Evolutionary conservation across 2,888 invertebrate genomes (phyloP), one percentile per base, ranked within the genome.

Genomic region (Acholoe squamosa): DNA sequence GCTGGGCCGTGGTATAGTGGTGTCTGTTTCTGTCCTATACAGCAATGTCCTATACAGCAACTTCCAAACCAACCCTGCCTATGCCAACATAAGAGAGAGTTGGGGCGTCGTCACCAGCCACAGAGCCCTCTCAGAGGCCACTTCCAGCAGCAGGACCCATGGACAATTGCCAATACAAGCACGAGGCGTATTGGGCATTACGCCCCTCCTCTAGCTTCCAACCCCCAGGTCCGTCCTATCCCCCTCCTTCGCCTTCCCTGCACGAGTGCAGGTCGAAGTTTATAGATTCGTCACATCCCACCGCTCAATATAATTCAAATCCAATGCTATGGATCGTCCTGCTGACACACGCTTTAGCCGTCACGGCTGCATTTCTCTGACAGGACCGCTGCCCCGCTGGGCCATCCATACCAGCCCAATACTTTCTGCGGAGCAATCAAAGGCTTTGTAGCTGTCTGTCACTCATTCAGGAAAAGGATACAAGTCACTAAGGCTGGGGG

Each of bases 401-500:
- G 28, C 25, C 71, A 28, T 71, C 71, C 76, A 28, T 76, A 43
- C 33, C 33, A 19, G 33, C 43, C 80, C 80, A 43, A 80, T 80
- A 80, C 80, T 80, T 80, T 43, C 80, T 80, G 43, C 33, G 80
- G 80, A 34, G 80, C 43, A 80, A 80, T 80, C 80, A 80, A 80
- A 80, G 80, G 80, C 80, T 80, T 80, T 80, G 80, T 80, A 33
- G 80, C 34, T 1, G 80, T 7, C 71, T 80, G 80, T 80, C 80
- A 80, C 34, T 80, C 80, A 80, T 80, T 80, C 80, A 80, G 22
- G 31, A 14, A 43, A 34, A 33, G 80, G 80, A 34, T 80, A 80
- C 80, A 80, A 80, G 80, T 80, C 43, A 25, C 34, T 43, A 25
- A 7, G 71, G 71, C 71, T 28, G 31, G 12, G 28, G 71, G 31